Evolutionary conservation across 2,888 invertebrate genomes (phyloP), one percentile per base, ranked within the genome.

Genomic region (Melipona beecheii): DNA sequence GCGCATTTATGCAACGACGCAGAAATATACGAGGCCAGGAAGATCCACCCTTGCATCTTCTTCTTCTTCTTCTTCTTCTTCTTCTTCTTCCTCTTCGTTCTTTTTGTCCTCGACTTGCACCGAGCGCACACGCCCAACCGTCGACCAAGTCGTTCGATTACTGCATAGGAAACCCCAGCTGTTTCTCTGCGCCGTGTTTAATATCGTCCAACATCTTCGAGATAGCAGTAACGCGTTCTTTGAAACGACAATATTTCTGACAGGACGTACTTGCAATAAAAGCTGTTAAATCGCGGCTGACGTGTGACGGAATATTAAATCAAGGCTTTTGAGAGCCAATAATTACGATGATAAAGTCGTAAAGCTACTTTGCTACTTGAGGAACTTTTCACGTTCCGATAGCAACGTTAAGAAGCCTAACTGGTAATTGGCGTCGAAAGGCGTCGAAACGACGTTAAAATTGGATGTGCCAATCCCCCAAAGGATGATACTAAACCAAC

Each of bases 1-100:
- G 73, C 58, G 60, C 86, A 86, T 79, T 82, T 86, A 81, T 85
- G 78, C 75, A 77, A 64, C 65, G 54, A 31, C 24, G 64, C 24
- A 15, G 54, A 58, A 65, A 81, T 81, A 73, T 77, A 77, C 68
- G 73, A 71, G 75, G 62, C 75, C 60, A 52, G n/a, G 82, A 62
- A 52, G 58, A 69, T 4, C 72, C 62, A 76, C 66, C 52, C 76
- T 83, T 64, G 79, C 75, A 76, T 80, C 76, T 64, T 73, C 69
- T 62, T 43, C 65, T 70, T 62, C 65, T 62, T 27, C 21, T 56
- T 49, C 19, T 54, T 43, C 64, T 52, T 80, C 76, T 58, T 73
- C 69, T 54, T 27, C 65, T 70, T 62, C 65, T 62, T 27, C 21
- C n/a, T 49, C 19, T 54, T 43, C 64, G 31, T 43, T 62, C n/a